Base-by-base conservation (phyloP, 2,888 invertebrate genomes). In the Serrognathus titanus region DNA sequence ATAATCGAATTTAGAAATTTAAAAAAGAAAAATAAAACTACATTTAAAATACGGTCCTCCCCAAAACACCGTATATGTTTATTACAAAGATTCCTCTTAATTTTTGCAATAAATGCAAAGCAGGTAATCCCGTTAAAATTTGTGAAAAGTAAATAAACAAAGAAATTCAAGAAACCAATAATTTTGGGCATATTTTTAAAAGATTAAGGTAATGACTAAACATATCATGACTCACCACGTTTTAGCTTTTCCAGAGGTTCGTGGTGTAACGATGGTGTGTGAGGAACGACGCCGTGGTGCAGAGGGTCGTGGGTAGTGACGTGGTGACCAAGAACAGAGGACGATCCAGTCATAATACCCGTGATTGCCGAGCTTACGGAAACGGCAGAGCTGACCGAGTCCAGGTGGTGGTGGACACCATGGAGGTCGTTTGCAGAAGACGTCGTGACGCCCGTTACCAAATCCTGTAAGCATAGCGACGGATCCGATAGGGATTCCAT, bases 191-290 rank as follows among this genome's bases (percentile, higher is more conserved):
- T 12, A 3, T 16, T 16, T 16, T 16, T 16, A 16, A 16, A n/a
- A n/a, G 20, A 31, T 31, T 31, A 5, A 31, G 8, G 8, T 2
- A 16, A 20, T 46, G n/a, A 48, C n/a, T 48, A 12, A 37, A 48
- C 24, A 48, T 12, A 5, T 24, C 16, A 1, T 16, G 43, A 85
- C 88, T 88, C 80, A 88, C 83, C 82, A 85, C 89, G 81, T 84
- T 89, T 90, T 58, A 90, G 81, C 75, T 89, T 90, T 80, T 90
- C 89, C 59, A 90, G 74, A 6, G 89, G 89, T 71, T 89, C 89
- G 72, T 86, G 86, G 65, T 88, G 85, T 48, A 79, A 69, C 2
- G 78, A 71, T 2, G 79, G 75, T 60, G 85, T 82, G 69, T 85
- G 85, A 56, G 80, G 87, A 13, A 84, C 81, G 10, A 85, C 80